Base-by-base conservation (phyloP, 30 jellyfish, hydroid and myxozoan species). In the Aurelia aurita complex sp. Pacific region DNA sequence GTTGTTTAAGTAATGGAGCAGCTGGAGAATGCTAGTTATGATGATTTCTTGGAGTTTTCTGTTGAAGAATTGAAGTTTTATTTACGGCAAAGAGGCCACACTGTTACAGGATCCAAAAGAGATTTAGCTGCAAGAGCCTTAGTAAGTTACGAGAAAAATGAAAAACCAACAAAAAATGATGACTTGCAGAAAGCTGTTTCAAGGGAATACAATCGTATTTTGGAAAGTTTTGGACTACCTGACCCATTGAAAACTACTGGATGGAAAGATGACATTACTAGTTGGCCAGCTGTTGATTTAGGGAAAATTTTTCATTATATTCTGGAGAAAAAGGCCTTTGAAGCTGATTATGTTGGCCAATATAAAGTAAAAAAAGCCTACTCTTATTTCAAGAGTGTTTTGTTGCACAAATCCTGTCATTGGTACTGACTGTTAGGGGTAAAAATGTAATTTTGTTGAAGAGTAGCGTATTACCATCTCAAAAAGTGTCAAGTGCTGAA, bases 301-400 rank as follows among this genome's bases (percentile, higher is more conserved):
- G 92, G 92, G 40, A 78, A 66, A 33, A 88, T 88, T n/a, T 88
- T 88, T 70, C 69, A 64, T 33, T 88, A 50, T 42, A 80, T 88
- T 42, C 61, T 79, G 18, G 34, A 55, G 13, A 80, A 18, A 4
- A 46, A 61, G 51, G 61, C 38, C 19, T 71, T 73, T 50, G 86
- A 82, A 51, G 57, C 62, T 10, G 94, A 89, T 38, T 82, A 89
- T 67, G 73, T 83, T 43, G 85, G 97, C 70, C 59, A 76, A 32
- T 83, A 82, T 64, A 83, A 89, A 74, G 95, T 64, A n/a, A 23
- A 23, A 23, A 23, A 23, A 23, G 29, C 29, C 29, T 23, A 23
- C 29, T 23, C 29, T 23, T 23, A 23, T 23, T 23, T 23, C 29
- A 23, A 23, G 0, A 23, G 29, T 23, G 29, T 23, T 23, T 23